A percentile compares a stretch with the other conserved stretches of the same genome.
Conservation (phyloP, 1,140 invertebrate genomes). For the Drosophila punjabiensis region DNA sequence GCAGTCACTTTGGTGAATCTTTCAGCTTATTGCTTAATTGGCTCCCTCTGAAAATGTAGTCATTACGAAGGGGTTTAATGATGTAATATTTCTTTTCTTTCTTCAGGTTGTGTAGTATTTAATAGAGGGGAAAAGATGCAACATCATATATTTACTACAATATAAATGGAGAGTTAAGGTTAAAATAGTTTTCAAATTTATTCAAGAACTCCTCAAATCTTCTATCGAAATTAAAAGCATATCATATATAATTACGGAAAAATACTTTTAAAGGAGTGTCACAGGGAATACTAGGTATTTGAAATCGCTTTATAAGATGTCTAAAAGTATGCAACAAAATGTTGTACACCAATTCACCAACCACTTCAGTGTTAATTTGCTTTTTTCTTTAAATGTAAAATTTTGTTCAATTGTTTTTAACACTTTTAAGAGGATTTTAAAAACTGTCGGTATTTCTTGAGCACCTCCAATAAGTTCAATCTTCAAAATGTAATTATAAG, state of each 20-base stretch:
- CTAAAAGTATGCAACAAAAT: no score
- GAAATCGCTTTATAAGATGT: no score
- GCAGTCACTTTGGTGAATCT: not conserved
- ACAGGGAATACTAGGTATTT: no score
- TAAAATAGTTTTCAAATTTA: not conserved
- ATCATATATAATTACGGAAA: no score
- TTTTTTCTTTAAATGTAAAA: no score
- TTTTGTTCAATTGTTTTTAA: no score
- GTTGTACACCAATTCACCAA: no score
- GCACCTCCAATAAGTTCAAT: not conserved
- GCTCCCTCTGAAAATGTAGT: not conserved
- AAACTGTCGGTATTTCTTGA: no score
- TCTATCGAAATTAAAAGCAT: no score
- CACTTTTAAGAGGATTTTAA: not conserved
- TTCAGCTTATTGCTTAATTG: constrained; percentile 10
- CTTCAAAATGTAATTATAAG: not conserved
- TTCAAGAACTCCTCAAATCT: not conserved
- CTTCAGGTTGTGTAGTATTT: not conserved
- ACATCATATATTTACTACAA: fast-evolving
- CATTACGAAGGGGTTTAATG: not conserved
- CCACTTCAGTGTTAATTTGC: no score
- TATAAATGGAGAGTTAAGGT: no score
- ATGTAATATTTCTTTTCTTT: not conserved
- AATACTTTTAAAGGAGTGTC: no score
- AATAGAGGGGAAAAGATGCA: not conserved